phyloP scores from a whole-genome alignment of 2,797 vertebrate genomes.

The Martes flavigula region DNA sequence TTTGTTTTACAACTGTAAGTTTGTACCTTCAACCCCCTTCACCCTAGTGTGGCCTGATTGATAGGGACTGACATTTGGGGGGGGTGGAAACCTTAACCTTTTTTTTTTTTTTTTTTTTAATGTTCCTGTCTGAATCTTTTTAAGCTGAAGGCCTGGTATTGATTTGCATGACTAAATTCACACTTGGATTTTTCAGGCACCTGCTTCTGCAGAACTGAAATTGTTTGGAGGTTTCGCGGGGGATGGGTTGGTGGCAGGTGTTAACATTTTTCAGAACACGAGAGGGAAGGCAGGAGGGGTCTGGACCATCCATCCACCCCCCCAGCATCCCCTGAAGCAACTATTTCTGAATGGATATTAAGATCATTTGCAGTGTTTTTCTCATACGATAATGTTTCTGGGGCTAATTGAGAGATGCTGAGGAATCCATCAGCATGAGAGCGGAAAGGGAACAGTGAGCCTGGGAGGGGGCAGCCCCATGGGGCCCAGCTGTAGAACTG shows the following conservation, averaged over 20 bases:
- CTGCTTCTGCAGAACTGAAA: conserved; percentile 68
- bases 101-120: neutral
- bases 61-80: neutral
- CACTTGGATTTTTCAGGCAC: conserved; percentile 44
- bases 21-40: neutral
- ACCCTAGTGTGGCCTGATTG: neutral
- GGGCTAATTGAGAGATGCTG: neutral
- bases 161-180: conserved; percentile 59
- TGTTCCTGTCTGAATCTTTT: neutral
- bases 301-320: too few species aligned
- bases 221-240: conserved; percentile 20
- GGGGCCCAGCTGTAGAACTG: neutral
- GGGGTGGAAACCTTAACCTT: neutral
- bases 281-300: neutral
- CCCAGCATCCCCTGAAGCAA: neutral
- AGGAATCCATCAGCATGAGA: neutral
- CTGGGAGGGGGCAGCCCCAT: neutral
- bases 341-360: neutral
- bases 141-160: neutral
- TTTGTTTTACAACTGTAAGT: neutral
- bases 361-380: neutral
- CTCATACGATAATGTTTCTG: neutral
- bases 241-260: conserved; percentile 52
- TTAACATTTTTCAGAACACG: neutral
- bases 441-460: neutral